Conservation (phyloP, 2,888 invertebrate genomes). For the Scelioninae gen. 2 region DNA sequence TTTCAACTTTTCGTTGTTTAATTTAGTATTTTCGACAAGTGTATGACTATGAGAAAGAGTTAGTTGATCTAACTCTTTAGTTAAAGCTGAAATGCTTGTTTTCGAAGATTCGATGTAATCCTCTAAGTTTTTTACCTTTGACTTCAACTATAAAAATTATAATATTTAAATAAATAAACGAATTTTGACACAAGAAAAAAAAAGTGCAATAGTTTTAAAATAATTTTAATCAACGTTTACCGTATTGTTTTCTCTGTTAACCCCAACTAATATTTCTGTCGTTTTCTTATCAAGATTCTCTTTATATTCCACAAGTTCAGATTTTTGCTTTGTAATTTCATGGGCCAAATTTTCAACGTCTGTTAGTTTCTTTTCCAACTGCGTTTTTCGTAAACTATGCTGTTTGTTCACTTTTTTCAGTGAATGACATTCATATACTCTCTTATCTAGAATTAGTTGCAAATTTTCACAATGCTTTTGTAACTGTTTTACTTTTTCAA, state of each 20-base stretch:
- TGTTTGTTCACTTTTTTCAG: constrained; percentile 77
- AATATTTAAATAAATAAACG: too few species aligned
- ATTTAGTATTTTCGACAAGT: constrained; percentile 84
- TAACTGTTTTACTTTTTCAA: constrained; percentile 67
- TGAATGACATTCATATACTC: constrained; percentile 72
- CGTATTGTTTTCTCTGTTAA: constrained; percentile 71
- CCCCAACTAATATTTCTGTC: constrained; percentile 66
- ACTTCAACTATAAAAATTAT: constrained; percentile 32
- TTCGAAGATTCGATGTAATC: constrained; percentile 68
- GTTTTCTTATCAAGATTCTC: constrained; percentile 69
- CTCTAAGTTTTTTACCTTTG: constrained; percentile 65
- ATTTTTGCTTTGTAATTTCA: constrained; percentile 75
- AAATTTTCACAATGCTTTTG: constrained; percentile 68
- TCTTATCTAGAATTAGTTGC: constrained; percentile 72
- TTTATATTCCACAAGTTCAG: constrained; percentile 69
- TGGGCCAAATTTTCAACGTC: constrained; percentile 76
- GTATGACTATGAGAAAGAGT: constrained; percentile 85
- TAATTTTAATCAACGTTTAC: constrained; percentile 63
- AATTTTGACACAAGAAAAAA: too few species aligned
- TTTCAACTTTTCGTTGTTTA: constrained; percentile 82
- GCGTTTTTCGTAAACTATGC: constrained; percentile 78
- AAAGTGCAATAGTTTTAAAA: too few species aligned
- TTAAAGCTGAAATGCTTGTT: constrained; percentile 78
- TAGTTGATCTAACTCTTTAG: constrained; percentile 83
- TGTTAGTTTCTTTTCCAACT: constrained; percentile 76